Conservation (phyloP, 2,113 vertebrate species). For the Nettapus auritus region DNA sequence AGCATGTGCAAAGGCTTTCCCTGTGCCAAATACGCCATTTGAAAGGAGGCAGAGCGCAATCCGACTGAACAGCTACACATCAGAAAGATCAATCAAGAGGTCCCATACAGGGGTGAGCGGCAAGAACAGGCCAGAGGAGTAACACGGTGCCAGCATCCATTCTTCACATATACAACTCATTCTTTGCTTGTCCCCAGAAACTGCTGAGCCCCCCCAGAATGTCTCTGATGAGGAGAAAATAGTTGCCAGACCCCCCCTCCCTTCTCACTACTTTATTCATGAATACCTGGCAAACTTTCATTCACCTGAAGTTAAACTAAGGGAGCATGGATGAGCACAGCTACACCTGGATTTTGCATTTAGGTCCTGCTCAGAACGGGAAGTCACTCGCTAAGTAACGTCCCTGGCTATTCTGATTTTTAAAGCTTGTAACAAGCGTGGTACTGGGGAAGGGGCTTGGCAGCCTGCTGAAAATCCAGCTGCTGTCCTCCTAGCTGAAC, state of each 20-base stretch:
- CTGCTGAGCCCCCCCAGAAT: not conserved
- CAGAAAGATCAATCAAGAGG: no score
- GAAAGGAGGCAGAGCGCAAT: fast-evolving
- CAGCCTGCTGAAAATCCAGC: not conserved
- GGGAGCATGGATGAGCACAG: fast-evolving
- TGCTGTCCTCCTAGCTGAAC: not conserved
- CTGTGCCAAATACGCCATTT: fast-evolving
- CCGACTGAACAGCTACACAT: fast-evolving
- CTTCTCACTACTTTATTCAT: not conserved
- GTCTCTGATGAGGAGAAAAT: not conserved
- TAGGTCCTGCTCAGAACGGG: not conserved
- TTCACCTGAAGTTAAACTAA: not conserved
- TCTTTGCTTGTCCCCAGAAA: not conserved
- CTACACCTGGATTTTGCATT: not conserved
- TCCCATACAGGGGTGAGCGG: fast-evolving
- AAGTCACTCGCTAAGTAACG: fast-evolving
- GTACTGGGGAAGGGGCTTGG: not conserved
- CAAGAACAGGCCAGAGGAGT: not conserved
- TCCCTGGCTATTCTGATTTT: not conserved
- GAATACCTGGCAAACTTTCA: not conserved
- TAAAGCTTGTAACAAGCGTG: not conserved
- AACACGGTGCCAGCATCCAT: not conserved
- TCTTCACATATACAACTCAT: not conserved
- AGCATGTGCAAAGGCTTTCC: no score
- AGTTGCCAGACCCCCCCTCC: not conserved